These are phyloP conservation scores for Gandaritis pyraliata DNA, from an alignment of 2,888 invertebrate genomes.

Conservation along the genomic window DNA sequence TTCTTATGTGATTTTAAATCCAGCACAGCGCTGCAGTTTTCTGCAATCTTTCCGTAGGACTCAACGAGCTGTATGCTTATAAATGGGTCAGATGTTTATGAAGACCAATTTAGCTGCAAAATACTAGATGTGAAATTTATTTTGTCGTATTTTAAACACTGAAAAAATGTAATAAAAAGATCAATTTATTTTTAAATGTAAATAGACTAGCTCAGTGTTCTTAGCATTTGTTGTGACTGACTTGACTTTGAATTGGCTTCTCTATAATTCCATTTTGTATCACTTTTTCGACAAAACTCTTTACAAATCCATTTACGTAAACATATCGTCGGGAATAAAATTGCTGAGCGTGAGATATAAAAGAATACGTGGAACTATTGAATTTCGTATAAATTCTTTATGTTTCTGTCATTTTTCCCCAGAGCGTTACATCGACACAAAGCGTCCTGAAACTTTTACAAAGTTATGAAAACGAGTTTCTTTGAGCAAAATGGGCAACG, in stretches of 20 bases:
- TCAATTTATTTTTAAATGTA: too few relatives aligned
- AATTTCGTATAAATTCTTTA: conserved; percentile 25
- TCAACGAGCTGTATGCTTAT: conserved; percentile 46
- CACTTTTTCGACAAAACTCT: conserved; percentile 8
- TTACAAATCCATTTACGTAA: conserved; percentile 22
- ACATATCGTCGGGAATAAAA: conserved; percentile 14
- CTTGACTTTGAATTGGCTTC: not conserved
- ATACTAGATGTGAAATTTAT: too few relatives aligned
- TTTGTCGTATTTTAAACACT: too few relatives aligned
- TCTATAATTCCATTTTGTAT: conserved; percentile 2
- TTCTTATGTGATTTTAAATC: conserved; percentile 46
- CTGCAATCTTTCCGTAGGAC: conserved; percentile 48
- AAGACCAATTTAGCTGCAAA: conserved; percentile 9
- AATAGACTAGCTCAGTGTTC: too few relatives aligned
- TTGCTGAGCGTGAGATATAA: conserved; percentile 9
- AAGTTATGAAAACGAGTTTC: conserved; percentile 26
- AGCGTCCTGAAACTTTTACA: conserved; percentile 31
- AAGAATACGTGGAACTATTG: conserved; percentile 18
- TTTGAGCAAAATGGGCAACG: conserved; percentile 23
- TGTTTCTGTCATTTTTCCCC: conserved; percentile 22
- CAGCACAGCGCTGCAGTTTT: conserved; percentile 50
- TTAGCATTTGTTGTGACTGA: not conserved
- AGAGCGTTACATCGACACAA: conserved; percentile 26
- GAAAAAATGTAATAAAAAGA: too few relatives aligned
- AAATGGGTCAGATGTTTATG: conserved; percentile 40